phyloP scores from a whole-genome alignment of 2,888 invertebrate species.

The Slavum lentiscoides region DNA sequence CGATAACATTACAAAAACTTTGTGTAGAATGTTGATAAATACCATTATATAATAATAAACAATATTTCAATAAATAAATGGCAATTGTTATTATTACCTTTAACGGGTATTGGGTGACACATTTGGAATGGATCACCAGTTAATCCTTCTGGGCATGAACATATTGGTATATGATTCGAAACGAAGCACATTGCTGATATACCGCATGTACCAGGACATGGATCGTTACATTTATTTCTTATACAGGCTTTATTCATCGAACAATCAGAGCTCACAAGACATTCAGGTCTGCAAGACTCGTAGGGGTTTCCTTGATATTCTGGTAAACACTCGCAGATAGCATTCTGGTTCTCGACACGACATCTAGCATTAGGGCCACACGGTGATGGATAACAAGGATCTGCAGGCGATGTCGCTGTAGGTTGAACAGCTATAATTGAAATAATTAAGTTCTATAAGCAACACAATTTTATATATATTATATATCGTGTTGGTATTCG shows the following conservation, averaged over 20 bases:
- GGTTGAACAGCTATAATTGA: constrained; percentile 50
- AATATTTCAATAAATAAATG: constrained; percentile 23
- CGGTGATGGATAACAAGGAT: constrained; percentile 60
- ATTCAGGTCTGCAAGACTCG: constrained; percentile 60
- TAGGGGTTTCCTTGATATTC: constrained; percentile 73
- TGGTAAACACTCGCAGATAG: constrained; percentile 71
- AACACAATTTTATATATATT: background rate
- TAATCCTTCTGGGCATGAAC: constrained; percentile 70
- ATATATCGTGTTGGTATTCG: constrained; percentile 28
- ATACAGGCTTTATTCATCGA: constrained; percentile 69
- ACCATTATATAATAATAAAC: background rate
- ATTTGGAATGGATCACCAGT: constrained; percentile 69
- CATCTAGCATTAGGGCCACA: constrained; percentile 61
- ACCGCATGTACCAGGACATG: constrained; percentile 77
- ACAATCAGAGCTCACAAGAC: constrained; percentile 69
- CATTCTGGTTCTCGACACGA: constrained; percentile 66
- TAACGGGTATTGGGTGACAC: constrained; percentile 60
- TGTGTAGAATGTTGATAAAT: too few species aligned
- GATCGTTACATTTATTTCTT: constrained; percentile 73
- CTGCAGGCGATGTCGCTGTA: constrained; percentile 55
- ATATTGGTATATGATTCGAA: constrained; percentile 78
- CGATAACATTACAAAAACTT: background rate
- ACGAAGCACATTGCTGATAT: constrained; percentile 74
- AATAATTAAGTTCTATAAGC: constrained; percentile 5
- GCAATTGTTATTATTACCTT: constrained; percentile 25